Evolutionary conservation across 2,113 vertebrate genomes (phyloP), one percentile per base, ranked within the genome.

Genomic region (Crotalus viridis): DNA sequence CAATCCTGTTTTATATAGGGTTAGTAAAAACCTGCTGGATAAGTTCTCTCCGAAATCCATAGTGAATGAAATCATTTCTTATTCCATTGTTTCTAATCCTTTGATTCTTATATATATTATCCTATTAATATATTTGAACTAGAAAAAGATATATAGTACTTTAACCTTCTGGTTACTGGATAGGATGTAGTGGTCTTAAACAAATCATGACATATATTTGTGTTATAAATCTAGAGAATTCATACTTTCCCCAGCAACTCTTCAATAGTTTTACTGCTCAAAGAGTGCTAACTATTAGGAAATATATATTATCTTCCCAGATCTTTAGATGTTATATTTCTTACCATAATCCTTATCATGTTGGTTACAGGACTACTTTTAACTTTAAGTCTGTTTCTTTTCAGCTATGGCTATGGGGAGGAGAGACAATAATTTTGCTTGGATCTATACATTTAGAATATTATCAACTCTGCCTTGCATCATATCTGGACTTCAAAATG

Each of bases 201-300:
- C 52, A 89, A 85, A 85, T 46, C 26, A 55, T 51, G 52, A 85
- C 12, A 57, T 21, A 39, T 13, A 81, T 85, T 89, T 61, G 61
- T 52, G 43, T 90, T 69, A 39, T 89, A 86, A 51, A 57, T 39
- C 54, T 85, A 89, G 88, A 39, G 21, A 26, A 51, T 33, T 51
- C 87, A 51, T 19, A 85, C 48, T 26, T 89, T 55, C 3, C 43
- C 28, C 28, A 26, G 21, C 10, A 55, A 33, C 89, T 39, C 57
- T 52, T 92, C 55, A 17, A 39, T 15, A 74, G 69, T 74, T 89
- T 92, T 74, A 57, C 87, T 92, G 74, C 88, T 33, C 39, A 59
- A 85, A 85, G 51, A 92, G 85, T 51, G 54, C 56, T 85, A 88
- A 88, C 24, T 64, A 51, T 85, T 92, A 85, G 51, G 56, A 89